Conservation (phyloP, 1,140 invertebrate species). For the Globodera ellingtonae region DNA sequence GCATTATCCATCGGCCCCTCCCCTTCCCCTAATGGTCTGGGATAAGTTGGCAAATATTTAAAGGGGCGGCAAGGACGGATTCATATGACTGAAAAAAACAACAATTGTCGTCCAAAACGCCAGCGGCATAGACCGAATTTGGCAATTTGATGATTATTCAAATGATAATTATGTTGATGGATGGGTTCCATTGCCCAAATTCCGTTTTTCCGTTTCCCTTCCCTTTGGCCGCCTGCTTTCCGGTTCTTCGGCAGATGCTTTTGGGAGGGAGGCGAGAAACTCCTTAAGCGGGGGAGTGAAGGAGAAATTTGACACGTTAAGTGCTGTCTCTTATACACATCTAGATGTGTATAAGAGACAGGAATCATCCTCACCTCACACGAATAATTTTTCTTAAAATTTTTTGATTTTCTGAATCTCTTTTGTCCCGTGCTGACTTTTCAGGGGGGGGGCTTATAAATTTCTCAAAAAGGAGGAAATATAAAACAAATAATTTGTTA, state of each 20-base stretch:
- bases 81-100: neutral
- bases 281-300: neutral
- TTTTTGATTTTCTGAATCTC: too few relatives aligned
- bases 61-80: neutral
- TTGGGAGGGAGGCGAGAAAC: neutral
- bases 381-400: too few relatives aligned
- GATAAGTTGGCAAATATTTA: neutral
- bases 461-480: too few relatives aligned
- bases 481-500: too few relatives aligned
- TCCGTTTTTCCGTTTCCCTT: neutral
- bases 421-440: too few relatives aligned
- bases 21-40: neutral
- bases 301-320: neutral
- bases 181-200: neutral
- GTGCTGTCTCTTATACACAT: too few relatives aligned
- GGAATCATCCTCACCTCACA: too few relatives aligned
- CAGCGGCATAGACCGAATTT: neutral
- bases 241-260: neutral
- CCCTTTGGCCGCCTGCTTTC: neutral
- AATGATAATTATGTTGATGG: neutral
- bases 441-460: too few relatives aligned
- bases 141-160: neutral
- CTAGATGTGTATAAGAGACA: too few relatives aligned
- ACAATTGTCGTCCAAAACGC: neutral
- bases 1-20: neutral